Conservation (phyloP, 2,113 vertebrate genomes). For the Austrofundulus limnaeus region DNA sequence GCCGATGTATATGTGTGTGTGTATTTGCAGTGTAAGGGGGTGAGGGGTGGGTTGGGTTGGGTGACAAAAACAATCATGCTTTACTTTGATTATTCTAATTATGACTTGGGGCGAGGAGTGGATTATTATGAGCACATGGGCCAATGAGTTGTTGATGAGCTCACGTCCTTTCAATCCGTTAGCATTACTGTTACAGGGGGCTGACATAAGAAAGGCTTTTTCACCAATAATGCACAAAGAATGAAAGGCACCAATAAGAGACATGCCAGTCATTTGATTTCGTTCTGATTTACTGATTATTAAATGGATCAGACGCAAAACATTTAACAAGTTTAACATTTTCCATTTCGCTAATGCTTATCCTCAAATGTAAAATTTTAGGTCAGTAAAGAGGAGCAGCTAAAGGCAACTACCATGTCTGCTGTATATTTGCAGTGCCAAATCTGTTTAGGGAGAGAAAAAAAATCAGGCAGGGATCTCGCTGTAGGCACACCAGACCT, state of each 20-base stretch:
- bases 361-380: conserved; percentile 2
- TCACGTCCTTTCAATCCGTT: conserved; percentile 43
- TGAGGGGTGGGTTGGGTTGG: background rate
- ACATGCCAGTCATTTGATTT: conserved; percentile 10
- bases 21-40: background rate
- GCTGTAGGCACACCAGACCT: conserved; percentile 1
- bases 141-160: conserved; percentile 62
- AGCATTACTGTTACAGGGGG: conserved; percentile 29
- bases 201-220: conserved; percentile 32
- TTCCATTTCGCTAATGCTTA: background rate
- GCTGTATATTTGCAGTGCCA: background rate
- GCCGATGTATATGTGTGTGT: conserved; percentile 20
- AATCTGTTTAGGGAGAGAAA: conserved; percentile 29
- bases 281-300: conserved; percentile 1
- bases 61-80: conserved; percentile 65
- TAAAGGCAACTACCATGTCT: background rate
- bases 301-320: background rate
- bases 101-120: conserved; percentile 63
- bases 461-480: too few species aligned
- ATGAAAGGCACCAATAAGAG: background rate
- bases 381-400: background rate
- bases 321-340: background rate
- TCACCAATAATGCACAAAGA: background rate
- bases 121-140: conserved; percentile 71
- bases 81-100: conserved; percentile 79